Evolutionary conservation across 1,140 invertebrate genomes (phyloP).

Genomic region (Trichonephila clavipes): DNA sequence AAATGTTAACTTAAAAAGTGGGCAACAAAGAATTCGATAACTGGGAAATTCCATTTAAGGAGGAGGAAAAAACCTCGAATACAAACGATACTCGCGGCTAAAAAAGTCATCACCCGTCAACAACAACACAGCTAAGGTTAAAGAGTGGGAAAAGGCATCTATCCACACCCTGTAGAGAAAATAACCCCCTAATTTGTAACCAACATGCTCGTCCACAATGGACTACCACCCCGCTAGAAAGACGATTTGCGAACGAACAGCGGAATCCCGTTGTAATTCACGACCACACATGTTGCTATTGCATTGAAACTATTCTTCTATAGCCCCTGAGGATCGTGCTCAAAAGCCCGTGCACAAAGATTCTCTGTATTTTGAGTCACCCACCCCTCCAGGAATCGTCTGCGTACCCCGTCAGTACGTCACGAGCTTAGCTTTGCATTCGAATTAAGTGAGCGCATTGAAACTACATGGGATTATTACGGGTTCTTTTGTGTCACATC

Average conservation of each 20-base stretch:
- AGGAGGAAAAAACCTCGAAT: neutral
- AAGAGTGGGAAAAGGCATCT: slow-evolving; percentile 36
- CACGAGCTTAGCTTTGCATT: slow-evolving; percentile 55
- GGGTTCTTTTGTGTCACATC: slow-evolving; percentile 52
- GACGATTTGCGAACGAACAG: slow-evolving; percentile 25
- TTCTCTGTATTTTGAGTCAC: slow-evolving; percentile 26
- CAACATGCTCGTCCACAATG: slow-evolving; percentile 37
- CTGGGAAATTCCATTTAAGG: neutral
- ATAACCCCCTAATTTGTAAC: slow-evolving; percentile 58
- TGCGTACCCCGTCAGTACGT: slow-evolving; percentile 57
- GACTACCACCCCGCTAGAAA: slow-evolving; percentile 5
- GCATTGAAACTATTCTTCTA: slow-evolving; percentile 11
- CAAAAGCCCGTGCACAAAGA: slow-evolving; percentile 50
- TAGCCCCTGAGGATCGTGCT: neutral
- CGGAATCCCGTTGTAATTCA: slow-evolving; percentile 13
- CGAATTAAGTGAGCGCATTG: slow-evolving; percentile 55
- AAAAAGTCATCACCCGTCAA: slow-evolving; percentile 76
- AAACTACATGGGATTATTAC: slow-evolving; percentile 60
- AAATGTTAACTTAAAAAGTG: slow-evolving; percentile 41
- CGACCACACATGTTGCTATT: slow-evolving; percentile 55
- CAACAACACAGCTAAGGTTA: slow-evolving; percentile 56
- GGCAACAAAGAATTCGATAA: slow-evolving; percentile 36
- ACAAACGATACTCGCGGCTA: slow-evolving; percentile 22
- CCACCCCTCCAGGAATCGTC: neutral
- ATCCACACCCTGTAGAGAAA: slow-evolving; percentile 19